These are phyloP conservation scores for Ericerus pela DNA, from an alignment of 1,140 invertebrate species.

Conservation along the genomic window DNA sequence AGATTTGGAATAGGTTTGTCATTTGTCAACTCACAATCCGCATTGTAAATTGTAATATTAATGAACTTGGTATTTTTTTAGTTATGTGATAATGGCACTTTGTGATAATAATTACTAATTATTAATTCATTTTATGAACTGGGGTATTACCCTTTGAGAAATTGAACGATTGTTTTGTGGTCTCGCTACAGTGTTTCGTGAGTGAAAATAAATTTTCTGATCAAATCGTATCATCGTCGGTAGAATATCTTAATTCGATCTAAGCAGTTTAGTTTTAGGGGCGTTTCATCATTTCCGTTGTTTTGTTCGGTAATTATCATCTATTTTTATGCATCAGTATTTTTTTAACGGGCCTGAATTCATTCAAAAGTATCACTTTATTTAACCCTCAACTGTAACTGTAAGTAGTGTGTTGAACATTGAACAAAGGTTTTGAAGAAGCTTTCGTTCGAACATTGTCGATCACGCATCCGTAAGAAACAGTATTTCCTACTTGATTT, in stretches of 20 bases:
- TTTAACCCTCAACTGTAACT: background rate
- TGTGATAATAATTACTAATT: slow-evolving; percentile 2
- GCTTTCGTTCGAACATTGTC: background rate
- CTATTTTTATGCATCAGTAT: background rate
- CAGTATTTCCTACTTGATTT: background rate
- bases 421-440: background rate
- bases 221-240: background rate
- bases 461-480: background rate
- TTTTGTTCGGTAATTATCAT: background rate
- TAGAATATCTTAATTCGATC: background rate
- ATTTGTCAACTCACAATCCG: too few species aligned
- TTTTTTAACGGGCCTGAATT: background rate
- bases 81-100: slow-evolving; percentile 7
- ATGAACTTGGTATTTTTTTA: too few species aligned
- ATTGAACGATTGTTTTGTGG: background rate
- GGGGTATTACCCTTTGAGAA: background rate
- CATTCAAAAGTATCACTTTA: background rate
- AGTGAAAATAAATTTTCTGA: background rate
- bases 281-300: slow-evolving; percentile 3
- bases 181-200: background rate
- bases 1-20: too few species aligned
- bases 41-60: too few species aligned
- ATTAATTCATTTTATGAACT: background rate
- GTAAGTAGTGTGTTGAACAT: background rate
- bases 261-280: background rate